A percentile compares a stretch with the other conserved stretches of the same genome.
Evolutionary conservation across 1,140 invertebrate species (phyloP).

Genomic region (Papilio glaucus): DNA sequence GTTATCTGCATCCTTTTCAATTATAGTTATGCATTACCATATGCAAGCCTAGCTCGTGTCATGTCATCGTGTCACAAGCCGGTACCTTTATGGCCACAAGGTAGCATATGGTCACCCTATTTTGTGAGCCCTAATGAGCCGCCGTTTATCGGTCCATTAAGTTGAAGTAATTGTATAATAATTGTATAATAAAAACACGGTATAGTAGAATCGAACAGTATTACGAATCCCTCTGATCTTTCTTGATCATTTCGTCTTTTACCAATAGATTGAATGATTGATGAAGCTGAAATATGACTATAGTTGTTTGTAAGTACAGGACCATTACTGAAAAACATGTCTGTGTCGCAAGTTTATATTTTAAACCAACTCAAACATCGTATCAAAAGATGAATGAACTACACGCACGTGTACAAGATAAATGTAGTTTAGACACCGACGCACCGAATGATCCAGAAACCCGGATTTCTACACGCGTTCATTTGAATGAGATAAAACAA

Average conservation of each 20-base stretch:
- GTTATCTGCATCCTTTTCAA: neutral
- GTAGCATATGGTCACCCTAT: conserved; percentile 31
- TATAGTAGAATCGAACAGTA: neutral
- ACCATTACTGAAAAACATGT: no score
- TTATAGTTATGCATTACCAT: neutral
- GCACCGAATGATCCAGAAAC: conserved; percentile 18
- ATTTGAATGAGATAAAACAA: conserved; percentile 28
- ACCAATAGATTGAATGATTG: no score
- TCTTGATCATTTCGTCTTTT: no score
- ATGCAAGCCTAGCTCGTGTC: neutral
- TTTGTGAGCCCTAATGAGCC: neutral
- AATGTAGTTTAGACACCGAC: neutral
- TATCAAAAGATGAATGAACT: conserved; percentile 12
- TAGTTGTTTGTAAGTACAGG: no score
- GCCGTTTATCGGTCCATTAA: conserved; percentile 18
- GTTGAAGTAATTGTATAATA: neutral
- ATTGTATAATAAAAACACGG: neutral
- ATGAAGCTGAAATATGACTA: no score
- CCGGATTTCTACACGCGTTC: neutral
- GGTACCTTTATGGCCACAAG: neutral
- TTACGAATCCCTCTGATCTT: no score
- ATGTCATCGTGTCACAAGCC: neutral
- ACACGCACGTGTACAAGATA: conserved; percentile 7
- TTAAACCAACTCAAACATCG: neutral
- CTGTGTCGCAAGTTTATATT: no score